Base-by-base conservation (phyloP, 1,140 invertebrate genomes). In the Scaptomyza graminum region DNA sequence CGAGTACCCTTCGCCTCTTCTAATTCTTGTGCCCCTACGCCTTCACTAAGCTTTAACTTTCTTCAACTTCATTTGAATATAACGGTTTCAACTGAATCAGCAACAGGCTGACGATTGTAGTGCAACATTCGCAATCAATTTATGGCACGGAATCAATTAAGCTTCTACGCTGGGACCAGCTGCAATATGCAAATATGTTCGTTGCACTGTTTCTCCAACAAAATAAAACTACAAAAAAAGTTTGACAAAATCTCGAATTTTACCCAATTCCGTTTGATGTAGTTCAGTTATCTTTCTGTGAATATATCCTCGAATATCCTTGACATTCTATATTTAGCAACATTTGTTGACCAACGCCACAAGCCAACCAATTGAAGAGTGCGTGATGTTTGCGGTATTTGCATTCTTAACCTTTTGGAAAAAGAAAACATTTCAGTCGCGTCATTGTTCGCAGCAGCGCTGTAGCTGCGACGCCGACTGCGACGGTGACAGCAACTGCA, bases 101-200 rank as follows among this genome's bases (percentile, higher is more conserved):
- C 37, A 41, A 9, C 31, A 34, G 8, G 31, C 31, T 34, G 8
- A 9, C 31, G 31, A 22, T 1, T 31, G 28, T 6, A 5, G 28
- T 34, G 31, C 31, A 34, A 34, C 31, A 34, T 34, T 9, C 7
- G 5, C 31, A 34, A 34, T 83, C 80, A 83, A 83, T 83, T 83
- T 78, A 73, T 78, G 76, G 62, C 72, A 84, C 80, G 70, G 76
- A 70, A 83, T 83, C 80, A 83, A 83, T 83, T 83, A 76, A 73
- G 57, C 46, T 69, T 37, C 22, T 28, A 13, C 55, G 57, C 54
- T 60, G 61, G 57, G 43, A 43, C 43, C 56, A 31, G 16, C 47
- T 52, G 59, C 59, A 49, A 61, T n/a, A 47, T 47, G 16, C 46
- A 47, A 47, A 47, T 47, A 34, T 34, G 8, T 34, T 34, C 9